Percentiles rank a stretch among this genome's conserved stretches.
These are phyloP conservation scores for Plutomurus gul DNA, from an alignment of 1,140 invertebrate species.

Conservation along the genomic window DNA sequence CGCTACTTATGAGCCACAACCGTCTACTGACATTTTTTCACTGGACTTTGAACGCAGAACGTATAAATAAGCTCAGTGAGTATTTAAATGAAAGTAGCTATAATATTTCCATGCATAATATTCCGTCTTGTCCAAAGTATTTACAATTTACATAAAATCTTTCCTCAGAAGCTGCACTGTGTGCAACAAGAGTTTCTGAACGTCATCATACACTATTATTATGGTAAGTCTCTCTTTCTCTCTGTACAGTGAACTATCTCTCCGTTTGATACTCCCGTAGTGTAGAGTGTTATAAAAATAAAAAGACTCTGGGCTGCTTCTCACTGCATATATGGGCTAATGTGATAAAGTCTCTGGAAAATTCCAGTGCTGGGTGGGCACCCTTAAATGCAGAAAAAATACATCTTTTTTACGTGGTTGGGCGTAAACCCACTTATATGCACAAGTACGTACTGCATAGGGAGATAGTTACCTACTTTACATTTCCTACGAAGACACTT, in stretches of 20 bases:
- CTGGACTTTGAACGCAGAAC: too few species aligned
- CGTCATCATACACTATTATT: too few species aligned
- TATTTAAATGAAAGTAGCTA: too few species aligned
- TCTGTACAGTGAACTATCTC: background rate
- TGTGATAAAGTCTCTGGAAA: slow-evolving; percentile 34
- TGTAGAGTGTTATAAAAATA: background rate
- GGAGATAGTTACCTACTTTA: too few species aligned
- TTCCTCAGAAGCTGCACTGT: background rate
- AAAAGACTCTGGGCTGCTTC: background rate
- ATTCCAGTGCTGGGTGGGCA: slow-evolving; percentile 47
- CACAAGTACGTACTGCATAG: too few species aligned
- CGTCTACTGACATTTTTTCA: too few species aligned
- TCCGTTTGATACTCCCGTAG: background rate
- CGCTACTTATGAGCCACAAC: too few species aligned
- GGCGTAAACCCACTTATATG: slow-evolving; percentile 40
- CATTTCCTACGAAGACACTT: too few species aligned
- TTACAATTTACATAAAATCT: slow-evolving; percentile 16
- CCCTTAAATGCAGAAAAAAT: slow-evolving; percentile 46
- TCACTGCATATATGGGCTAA: slow-evolving; percentile 18
- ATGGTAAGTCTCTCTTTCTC: too few species aligned
- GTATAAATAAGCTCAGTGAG: too few species aligned
- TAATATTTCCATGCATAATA: background rate
- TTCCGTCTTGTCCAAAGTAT: background rate
- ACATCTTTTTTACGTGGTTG: slow-evolving; percentile 35
- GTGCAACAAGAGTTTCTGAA: too few species aligned